Evolutionary conservation across 2,888 invertebrate genomes (phyloP).

Genomic region (Rhyacophila evoluta): DNA sequence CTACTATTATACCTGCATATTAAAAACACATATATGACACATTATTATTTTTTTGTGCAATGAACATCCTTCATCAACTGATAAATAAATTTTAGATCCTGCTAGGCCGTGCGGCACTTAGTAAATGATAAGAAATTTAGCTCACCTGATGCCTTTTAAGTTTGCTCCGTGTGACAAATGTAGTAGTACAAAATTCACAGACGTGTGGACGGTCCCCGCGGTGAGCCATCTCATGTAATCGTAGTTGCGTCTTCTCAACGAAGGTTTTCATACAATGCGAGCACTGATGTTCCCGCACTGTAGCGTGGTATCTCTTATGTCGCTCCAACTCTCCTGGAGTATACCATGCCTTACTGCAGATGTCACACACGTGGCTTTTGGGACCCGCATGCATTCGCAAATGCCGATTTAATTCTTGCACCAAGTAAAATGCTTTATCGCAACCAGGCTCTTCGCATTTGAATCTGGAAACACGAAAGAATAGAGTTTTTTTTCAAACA

Average conservation of each 20-base stretch:
- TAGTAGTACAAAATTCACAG: slow-evolving; percentile 50
- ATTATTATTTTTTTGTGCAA: no score
- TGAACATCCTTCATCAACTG: no score
- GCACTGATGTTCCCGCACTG: slow-evolving; percentile 46
- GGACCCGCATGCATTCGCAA: slow-evolving; percentile 40
- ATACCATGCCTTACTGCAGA: slow-evolving; percentile 50
- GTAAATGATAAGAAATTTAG: no score
- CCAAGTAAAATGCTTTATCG: slow-evolving; percentile 46
- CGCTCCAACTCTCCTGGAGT: slow-evolving; percentile 43
- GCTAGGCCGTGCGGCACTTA: no score
- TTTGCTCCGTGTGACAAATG: slow-evolving; percentile 47
- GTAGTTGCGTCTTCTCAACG: slow-evolving; percentile 49
- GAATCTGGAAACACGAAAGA: slow-evolving; percentile 45
- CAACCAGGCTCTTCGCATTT: slow-evolving; percentile 51
- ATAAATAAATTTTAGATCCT: no score
- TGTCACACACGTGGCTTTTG: slow-evolving; percentile 42
- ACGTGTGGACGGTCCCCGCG: slow-evolving; percentile 50
- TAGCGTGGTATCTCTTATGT: slow-evolving; percentile 48
- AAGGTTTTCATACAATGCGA: slow-evolving; percentile 48
- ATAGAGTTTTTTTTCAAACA: no score
- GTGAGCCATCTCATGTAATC: slow-evolving; percentile 50
- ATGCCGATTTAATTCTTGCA: slow-evolving; percentile 48
- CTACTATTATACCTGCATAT: no score
- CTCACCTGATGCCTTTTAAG: slow-evolving; percentile 52
- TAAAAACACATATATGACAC: no score